Conservation (phyloP, 1,140 invertebrate species). For the Lucilia cuprina region DNA sequence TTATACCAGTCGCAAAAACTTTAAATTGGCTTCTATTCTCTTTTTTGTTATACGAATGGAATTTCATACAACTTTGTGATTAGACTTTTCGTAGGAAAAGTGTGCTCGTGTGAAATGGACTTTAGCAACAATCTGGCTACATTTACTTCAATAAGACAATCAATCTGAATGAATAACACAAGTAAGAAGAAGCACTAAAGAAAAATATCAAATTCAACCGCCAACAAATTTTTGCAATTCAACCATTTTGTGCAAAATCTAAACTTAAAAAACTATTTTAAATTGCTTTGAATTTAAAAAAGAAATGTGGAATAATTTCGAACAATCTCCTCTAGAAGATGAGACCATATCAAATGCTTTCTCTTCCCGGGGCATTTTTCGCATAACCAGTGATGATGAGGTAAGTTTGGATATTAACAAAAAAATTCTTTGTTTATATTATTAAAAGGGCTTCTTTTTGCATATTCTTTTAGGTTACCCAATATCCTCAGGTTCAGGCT, state of each 20-base stretch:
- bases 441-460: background rate
- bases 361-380: slow-evolving; percentile 56
- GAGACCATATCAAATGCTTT: slow-evolving; percentile 59
- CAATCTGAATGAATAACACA: no score
- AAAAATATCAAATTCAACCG: background rate
- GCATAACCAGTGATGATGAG: slow-evolving; percentile 53
- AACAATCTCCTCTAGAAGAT: slow-evolving; percentile 52
- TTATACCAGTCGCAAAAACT: no score
- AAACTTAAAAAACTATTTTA: background rate
- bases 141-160: no score
- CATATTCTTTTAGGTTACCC: slow-evolving; percentile 40
- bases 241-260: slow-evolving; percentile 5
- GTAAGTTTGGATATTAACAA: slow-evolving; percentile 33
- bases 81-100: no score
- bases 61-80: no score
- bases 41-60: no score
- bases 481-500: slow-evolving; percentile 49
- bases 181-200: background rate
- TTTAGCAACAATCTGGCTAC: no score
- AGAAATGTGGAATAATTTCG: slow-evolving; percentile 59
- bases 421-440: background rate
- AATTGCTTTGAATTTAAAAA: background rate
- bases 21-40: no score
- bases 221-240: background rate
- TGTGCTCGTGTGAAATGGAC: no score